These are phyloP conservation scores for Tiliqua scincoides DNA, from an alignment of 2,113 vertebrate genomes.

Conservation along the genomic window DNA sequence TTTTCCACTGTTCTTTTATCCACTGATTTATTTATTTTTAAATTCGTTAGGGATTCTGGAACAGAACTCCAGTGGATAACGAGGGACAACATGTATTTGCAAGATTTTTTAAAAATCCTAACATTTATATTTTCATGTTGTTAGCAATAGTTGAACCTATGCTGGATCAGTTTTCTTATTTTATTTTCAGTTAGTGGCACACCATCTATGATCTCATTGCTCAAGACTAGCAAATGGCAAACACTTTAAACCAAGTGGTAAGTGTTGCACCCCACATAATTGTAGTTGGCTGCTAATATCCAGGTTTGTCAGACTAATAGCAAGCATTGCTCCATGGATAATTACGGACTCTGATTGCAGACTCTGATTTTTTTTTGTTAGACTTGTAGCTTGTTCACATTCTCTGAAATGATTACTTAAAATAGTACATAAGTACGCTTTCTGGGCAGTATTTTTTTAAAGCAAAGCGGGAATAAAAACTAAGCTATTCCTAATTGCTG, in stretches of 20 bases:
- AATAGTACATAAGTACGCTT: not conserved
- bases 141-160: not conserved
- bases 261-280: slow-evolving; percentile 14
- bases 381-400: slow-evolving; percentile 59
- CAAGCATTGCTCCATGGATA: slow-evolving; percentile 52
- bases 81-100: too few species aligned
- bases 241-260: not conserved
- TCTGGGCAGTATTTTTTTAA: not conserved
- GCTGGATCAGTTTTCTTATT: not conserved
- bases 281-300: slow-evolving; percentile 51
- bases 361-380: slow-evolving; percentile 61
- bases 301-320: slow-evolving; percentile 56
- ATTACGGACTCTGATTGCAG: slow-evolving; percentile 51
- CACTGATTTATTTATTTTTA: too few species aligned
- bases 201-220: not conserved
- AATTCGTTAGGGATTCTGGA: too few species aligned
- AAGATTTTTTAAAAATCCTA: too few species aligned
- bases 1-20: too few species aligned
- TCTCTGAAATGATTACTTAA: not conserved
- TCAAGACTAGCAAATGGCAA: not conserved
- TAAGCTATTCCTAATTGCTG: not conserved
- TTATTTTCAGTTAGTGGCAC: not conserved
- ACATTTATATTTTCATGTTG: too few species aligned
- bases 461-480: not conserved
- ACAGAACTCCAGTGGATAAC: too few species aligned